Evolutionary conservation across 2,797 vertebrate species (phyloP).

Genomic region (Chelmon rostratus): DNA sequence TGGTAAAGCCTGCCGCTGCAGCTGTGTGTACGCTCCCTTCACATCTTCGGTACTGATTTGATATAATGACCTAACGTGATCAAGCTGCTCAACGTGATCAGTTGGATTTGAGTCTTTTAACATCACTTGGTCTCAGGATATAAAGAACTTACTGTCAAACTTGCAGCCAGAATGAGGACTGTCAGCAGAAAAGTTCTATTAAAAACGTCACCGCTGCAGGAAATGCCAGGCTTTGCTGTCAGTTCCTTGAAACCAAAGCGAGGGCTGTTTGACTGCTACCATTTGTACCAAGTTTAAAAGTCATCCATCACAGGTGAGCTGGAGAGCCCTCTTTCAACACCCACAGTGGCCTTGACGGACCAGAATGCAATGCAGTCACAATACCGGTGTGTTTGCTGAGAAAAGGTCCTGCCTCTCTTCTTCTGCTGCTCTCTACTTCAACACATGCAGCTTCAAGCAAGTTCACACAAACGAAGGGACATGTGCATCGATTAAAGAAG

Average conservation of each 20-base stretch:
- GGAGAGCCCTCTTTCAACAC: not conserved
- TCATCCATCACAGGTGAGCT: not conserved
- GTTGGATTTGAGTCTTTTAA: not conserved
- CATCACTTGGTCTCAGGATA: not conserved
- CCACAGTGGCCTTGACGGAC: not conserved
- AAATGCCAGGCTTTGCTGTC: not conserved
- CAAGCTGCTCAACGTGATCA: not conserved
- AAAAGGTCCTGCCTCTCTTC: not conserved
- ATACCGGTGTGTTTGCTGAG: not conserved
- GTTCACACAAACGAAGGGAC: not conserved
- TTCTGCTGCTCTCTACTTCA: not conserved
- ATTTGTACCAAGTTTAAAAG: constrained; percentile 7
- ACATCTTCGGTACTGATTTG: not conserved
- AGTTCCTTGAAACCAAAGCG: not conserved
- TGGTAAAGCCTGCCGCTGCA: constrained; percentile 17
- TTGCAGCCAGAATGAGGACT: not conserved
- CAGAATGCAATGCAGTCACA: constrained; percentile 1
- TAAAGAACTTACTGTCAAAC: constrained; percentile 2
- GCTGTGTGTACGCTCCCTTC: constrained; percentile 1
- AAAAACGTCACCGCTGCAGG: constrained; percentile 1
- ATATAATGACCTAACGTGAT: not conserved
- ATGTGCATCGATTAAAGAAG: not conserved
- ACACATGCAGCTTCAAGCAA: not conserved
- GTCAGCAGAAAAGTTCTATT: not conserved
- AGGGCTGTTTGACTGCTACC: not conserved